A percentile compares a stretch with the other conserved stretches of the same genome.
These are phyloP conservation scores for Rutpela maculata DNA, from an alignment of 2,888 invertebrate species.

Conservation along the genomic window DNA sequence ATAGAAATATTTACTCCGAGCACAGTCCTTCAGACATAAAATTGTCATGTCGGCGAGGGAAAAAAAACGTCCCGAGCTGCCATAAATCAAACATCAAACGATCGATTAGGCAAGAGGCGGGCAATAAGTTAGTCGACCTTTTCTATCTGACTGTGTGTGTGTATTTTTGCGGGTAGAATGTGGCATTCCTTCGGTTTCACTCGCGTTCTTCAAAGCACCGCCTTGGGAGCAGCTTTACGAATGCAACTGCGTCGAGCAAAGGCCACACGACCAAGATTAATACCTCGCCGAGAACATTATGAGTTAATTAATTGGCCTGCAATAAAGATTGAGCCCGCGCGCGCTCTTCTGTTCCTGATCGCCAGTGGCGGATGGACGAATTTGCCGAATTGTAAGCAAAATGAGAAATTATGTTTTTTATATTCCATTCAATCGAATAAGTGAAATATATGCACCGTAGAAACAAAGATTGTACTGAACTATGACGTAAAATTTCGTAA, in stretches of 20 bases:
- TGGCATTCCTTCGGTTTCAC: conserved; percentile 42
- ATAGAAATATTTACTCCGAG: no score
- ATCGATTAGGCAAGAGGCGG: conserved; percentile 45
- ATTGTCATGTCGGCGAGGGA: background rate
- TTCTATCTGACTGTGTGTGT: conserved; percentile 12
- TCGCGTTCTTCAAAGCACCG: conserved; percentile 45
- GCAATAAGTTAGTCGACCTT: conserved; percentile 45
- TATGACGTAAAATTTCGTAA: no score
- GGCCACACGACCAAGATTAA: conserved; percentile 62
- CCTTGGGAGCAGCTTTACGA: conserved; percentile 45
- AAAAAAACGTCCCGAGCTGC: background rate
- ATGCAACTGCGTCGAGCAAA: conserved; percentile 45
- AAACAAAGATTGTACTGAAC: no score
- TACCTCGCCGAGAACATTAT: conserved; percentile 60
- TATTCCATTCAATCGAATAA: no score
- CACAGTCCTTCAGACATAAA: background rate
- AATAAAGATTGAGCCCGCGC: conserved; percentile 49
- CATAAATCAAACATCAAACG: conserved; percentile 41
- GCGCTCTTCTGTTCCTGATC: conserved; percentile 48
- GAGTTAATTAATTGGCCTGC: conserved; percentile 62
- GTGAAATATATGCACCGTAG: no score
- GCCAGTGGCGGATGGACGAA: conserved; percentile 31
- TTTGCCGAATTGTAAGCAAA: background rate
- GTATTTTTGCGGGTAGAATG: conserved; percentile 35
- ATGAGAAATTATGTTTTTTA: no score